Conservation (phyloP, 2,797 vertebrate species). For the Sarcoramphus papa region DNA sequence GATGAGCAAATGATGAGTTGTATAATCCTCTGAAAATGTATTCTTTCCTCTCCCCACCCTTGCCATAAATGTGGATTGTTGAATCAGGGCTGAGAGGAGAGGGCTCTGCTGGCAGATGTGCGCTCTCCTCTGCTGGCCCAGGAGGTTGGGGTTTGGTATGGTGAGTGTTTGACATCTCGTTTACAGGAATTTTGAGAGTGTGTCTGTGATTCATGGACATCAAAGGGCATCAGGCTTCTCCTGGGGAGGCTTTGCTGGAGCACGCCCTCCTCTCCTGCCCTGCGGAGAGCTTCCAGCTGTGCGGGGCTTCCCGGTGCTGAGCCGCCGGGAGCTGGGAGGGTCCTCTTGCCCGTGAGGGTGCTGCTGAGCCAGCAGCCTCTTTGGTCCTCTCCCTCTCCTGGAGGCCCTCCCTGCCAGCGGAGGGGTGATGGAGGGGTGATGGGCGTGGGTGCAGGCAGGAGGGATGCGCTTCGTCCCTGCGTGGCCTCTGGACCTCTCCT, state of each 20-base stretch:
- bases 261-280: not conserved
- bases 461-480: not conserved
- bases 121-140: slow-evolving; percentile 25
- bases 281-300: slow-evolving; percentile 12
- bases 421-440: not conserved
- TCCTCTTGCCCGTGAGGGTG: not conserved
- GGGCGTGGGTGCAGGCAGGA: not conserved
- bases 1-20: slow-evolving; percentile 61
- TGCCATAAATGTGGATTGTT: slow-evolving; percentile 60
- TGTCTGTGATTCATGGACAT: slow-evolving; percentile 68
- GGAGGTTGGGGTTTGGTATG: slow-evolving; percentile 50
- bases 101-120: slow-evolving; percentile 52
- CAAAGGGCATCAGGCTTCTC: slow-evolving; percentile 58
- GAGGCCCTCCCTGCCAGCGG: not conserved
- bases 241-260: slow-evolving; percentile 47
- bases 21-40: slow-evolving; percentile 67
- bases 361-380: not conserved
- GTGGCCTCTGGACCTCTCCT: not conserved
- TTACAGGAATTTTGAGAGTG: slow-evolving; percentile 65
- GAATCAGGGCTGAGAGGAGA: slow-evolving; percentile 61
- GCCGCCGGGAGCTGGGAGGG: not conserved
- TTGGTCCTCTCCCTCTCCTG: not conserved
- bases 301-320: not conserved
- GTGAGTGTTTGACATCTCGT: slow-evolving; percentile 71
- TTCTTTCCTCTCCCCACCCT: slow-evolving; percentile 64